These are phyloP conservation scores for Pelagia noctiluca DNA, from an alignment of 30 jellyfish, hydroid and myxozoan genomes.

Conservation along the genomic window DNA sequence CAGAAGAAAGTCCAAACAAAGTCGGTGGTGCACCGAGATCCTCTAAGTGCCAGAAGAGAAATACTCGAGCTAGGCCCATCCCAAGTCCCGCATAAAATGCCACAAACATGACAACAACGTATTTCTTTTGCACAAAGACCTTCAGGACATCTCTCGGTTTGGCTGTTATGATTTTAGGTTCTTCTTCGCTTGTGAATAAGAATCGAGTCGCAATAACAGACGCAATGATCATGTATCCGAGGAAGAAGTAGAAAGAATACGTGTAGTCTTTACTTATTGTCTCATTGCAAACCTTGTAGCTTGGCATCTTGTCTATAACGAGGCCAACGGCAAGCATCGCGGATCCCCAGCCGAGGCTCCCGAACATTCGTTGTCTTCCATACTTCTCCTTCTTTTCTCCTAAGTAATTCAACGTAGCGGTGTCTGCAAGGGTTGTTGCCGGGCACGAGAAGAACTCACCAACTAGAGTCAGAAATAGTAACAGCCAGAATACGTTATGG, in stretches of 20 bases:
- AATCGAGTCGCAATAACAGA: conserved; percentile 82
- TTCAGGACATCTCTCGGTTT: conserved; percentile 86
- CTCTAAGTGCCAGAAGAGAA: conserved; percentile 97
- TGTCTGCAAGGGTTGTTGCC: conserved; percentile 98
- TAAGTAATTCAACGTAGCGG: conserved; percentile 93
- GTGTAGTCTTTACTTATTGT: conserved; percentile 95
- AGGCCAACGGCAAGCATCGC: conserved; percentile 98
- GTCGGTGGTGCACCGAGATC: conserved; percentile 99
- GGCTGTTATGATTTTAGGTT: conserved; percentile 62
- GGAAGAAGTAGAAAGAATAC: conserved; percentile 88
- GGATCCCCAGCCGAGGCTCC: conserved; percentile 99
- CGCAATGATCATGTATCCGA: conserved; percentile 92
- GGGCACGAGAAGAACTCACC: conserved; percentile 99
- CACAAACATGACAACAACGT: conserved; percentile 81
- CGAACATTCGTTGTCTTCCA: conserved; percentile 99
- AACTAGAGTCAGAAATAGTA: conserved; percentile 89
- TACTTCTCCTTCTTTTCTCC: conserved; percentile 95
- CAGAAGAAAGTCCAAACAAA: conserved; percentile 96
- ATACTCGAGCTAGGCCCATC: conserved; percentile 98
- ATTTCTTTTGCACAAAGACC: conserved; percentile 70
- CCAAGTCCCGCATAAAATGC: conserved; percentile 99
- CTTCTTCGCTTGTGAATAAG: conserved; percentile 71
- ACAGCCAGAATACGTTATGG: conserved; percentile 93
- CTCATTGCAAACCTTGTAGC: conserved; percentile 90
- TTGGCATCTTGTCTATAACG: conserved; percentile 94